Evolutionary conservation across 2,797 vertebrate genomes (phyloP), one percentile per base, ranked within the genome.

Genomic region (Scolopax rusticola): DNA sequence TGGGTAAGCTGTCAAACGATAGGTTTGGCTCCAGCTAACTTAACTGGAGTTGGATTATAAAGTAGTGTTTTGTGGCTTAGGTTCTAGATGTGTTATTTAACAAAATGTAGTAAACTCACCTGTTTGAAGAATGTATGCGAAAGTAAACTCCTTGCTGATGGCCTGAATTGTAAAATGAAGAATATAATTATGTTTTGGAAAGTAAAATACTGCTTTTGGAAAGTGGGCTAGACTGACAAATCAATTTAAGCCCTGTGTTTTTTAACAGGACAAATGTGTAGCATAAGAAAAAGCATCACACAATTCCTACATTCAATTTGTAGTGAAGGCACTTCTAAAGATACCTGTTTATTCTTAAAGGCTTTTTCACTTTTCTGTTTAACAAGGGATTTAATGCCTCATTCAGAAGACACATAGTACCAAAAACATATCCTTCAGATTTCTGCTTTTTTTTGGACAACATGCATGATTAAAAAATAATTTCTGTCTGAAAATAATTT

Each of bases 81-180:
- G 25, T 77, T 71, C 83, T 14, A 88, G 32, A 12, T 83, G 53
- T 70, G 24, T 80, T 64, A 79, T 87, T 75, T 95, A 79, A 96
- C 6, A 78, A 93, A 74, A 94, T 40, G 30, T 11, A 90, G 77
- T 57, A 74, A 95, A 95, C 98, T 95, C 82, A 99, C 99, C 99
- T 99, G 99, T 95, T 98, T 99, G 98, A 99, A 99, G 98, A 99
- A 99, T 81, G 98, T 98, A 81, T 99, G 99, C n/a, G 98, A 98
- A 96, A 99, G 96, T 93, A 99, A 98, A 90, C 98, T 95, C 81
- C 98, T 98, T 81, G 99, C 99, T 86, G 99, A 99, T 16, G 99
- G 99, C 96, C 99, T 99, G 90, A 64, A 96, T 95, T 73, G 96
- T 90, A 98, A 84, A 98, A 94, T 87, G 84, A 97, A 96, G 85